Evolutionary conservation across 37 sponge, comb jelly and placozoan genomes (phyloP), one percentile per base, ranked within the genome.

Genomic region (Halisarca cf. caerulea): DNA sequence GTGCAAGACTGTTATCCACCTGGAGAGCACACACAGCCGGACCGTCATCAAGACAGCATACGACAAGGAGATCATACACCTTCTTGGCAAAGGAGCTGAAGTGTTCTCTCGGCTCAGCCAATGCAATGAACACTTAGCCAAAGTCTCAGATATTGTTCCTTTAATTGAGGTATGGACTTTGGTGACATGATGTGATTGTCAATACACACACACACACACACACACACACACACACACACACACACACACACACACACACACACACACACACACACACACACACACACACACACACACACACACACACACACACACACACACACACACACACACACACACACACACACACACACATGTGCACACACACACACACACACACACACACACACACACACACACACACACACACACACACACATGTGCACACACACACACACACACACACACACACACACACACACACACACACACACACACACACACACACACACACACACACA

Each of bases 21-120:
- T 97, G 43, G 97, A 97, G 92, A 90, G 90, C 57, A 85, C 90
- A 23, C 90, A 90, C 88, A 88, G 85, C 9, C 82, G 90, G n/a
- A 83, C 87, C 32, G 66, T 84, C 35, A 58, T 75, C 18, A 87
- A 85, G 83, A 93, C 88, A 17, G 72, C 85, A 35, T 36, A 61
- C 11, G 94, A 93, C 59, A 90, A 87, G 60, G 91, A 93, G 39
- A 82, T 85, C 18, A 85, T 88, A 8, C 34, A 58, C 28, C 59
- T 93, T n/a, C 79, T 93, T 7, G 72, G 85, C 30, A 90, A 82
- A 41, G 89, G 93, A 62, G 84, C 84, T 78, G 93, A 92, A 23
- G 90, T 86, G 72, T 82, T 42, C n/a, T 66, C 85, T 36, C 88
- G 90, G 74, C 86, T 90, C 24, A 84, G 82, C 58, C 62, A 80